Evolutionary conservation across 2,888 invertebrate genomes (phyloP).

Genomic region (Falcaria lacertinaria): DNA sequence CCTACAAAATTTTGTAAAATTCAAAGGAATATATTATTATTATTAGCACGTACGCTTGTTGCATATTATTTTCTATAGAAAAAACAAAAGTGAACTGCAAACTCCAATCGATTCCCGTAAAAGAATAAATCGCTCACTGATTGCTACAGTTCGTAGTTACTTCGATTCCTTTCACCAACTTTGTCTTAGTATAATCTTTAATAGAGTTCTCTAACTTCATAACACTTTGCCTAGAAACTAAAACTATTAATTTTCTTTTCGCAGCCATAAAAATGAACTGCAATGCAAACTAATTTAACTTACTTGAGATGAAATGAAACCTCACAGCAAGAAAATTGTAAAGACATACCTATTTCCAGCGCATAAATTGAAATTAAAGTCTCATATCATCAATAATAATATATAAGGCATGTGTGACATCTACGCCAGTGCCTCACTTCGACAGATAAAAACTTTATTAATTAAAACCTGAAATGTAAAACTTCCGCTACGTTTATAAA

Average conservation of each 20-base stretch:
- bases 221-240: slow-evolving; percentile 40
- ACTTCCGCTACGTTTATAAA: not conserved
- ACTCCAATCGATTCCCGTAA: slow-evolving; percentile 8
- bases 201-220: slow-evolving; percentile 53
- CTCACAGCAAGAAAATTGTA: slow-evolving; percentile 9
- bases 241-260: slow-evolving; percentile 60
- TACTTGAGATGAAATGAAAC: slow-evolving; percentile 21
- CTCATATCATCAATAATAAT: too few species aligned
- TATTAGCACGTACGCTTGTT: too few species aligned
- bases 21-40: too few species aligned
- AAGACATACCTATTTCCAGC: slow-evolving; percentile 4
- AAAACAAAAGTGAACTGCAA: too few species aligned
- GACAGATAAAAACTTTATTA: not conserved
- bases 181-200: slow-evolving; percentile 41
- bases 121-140: slow-evolving; percentile 18
- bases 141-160: slow-evolving; percentile 22
- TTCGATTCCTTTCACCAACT: slow-evolving; percentile 24
- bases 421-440: too few species aligned
- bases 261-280: slow-evolving; percentile 41
- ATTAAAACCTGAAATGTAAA: not conserved
- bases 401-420: too few species aligned
- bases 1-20: too few species aligned
- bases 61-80: too few species aligned
- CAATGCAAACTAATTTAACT: slow-evolving; percentile 35
- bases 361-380: too few species aligned